Conservation (phyloP, 2,888 invertebrate genomes). For the Eilema griseolum region DNA sequence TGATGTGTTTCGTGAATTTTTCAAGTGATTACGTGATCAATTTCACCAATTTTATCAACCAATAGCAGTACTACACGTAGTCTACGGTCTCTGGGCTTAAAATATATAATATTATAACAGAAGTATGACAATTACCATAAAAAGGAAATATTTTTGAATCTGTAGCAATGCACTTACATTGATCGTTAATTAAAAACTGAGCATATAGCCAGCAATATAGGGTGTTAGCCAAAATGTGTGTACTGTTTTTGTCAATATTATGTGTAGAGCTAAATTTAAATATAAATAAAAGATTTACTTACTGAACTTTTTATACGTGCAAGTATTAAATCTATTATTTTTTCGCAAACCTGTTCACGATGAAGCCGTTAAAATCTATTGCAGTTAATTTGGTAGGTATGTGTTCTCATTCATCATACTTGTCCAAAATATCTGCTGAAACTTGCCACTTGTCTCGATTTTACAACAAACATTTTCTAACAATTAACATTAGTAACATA, state of each 20-base stretch:
- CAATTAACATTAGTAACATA: too few species aligned
- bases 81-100: conserved; percentile 27
- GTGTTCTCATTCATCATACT: too few species aligned
- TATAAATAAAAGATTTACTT: too few species aligned
- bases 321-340: too few species aligned
- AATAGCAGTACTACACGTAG: conserved; percentile 59
- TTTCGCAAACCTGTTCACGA: too few species aligned
- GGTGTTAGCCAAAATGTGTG: neutral
- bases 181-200: neutral
- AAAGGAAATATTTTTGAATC: neutral
- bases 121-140: neutral
- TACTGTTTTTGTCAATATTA: neutral
- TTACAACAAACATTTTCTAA: too few species aligned
- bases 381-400: too few species aligned
- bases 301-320: too few species aligned
- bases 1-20: conserved; percentile 30
- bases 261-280: too few species aligned
- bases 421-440: neutral
- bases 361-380: too few species aligned
- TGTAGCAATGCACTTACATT: neutral
- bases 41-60: conserved; percentile 54
- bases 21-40: conserved; percentile 33
- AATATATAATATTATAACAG: neutral
- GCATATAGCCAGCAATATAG: neutral
- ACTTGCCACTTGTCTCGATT: too few species aligned